Evolutionary conservation across 1,140 invertebrate genomes (phyloP).

Genomic region (Caenorhabditis inopinata): DNA sequence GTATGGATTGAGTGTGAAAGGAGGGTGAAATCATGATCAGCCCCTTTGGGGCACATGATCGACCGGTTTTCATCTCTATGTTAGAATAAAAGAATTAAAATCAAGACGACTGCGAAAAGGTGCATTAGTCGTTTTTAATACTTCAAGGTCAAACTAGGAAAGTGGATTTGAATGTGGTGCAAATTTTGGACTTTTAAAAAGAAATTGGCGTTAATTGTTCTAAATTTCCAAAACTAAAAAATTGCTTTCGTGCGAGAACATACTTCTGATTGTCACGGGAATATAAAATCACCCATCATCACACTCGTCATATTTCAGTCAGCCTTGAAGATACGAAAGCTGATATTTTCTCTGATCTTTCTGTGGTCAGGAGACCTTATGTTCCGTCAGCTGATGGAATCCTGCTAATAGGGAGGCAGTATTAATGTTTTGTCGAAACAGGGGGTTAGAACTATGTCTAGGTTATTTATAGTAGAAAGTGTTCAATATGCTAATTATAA

Average conservation of each 20-base stretch:
- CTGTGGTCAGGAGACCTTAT: not conserved
- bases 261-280: too few relatives aligned
- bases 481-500: too few relatives aligned
- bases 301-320: not conserved
- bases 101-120: too few relatives aligned
- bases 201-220: too few relatives aligned
- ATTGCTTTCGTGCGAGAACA: too few relatives aligned
- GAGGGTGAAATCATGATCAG: not conserved
- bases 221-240: too few relatives aligned
- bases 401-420: not conserved
- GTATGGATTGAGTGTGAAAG: not conserved
- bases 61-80: constrained; percentile 5
- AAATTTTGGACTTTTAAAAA: too few relatives aligned
- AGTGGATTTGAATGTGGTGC: not conserved
- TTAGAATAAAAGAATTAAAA: not conserved
- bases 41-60: constrained; percentile 17
- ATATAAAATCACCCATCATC: too few relatives aligned
- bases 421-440: too few relatives aligned
- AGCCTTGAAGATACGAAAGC: not conserved
- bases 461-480: too few relatives aligned
- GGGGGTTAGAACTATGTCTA: too few relatives aligned
- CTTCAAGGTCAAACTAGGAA: not conserved
- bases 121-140: too few relatives aligned
- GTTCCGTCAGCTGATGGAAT: not conserved
- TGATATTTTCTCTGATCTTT: not conserved